A percentile compares a stretch with the other conserved stretches of the same genome.
Conservation (phyloP, 2,113 vertebrate species). For the Calidris pugnax region DNA sequence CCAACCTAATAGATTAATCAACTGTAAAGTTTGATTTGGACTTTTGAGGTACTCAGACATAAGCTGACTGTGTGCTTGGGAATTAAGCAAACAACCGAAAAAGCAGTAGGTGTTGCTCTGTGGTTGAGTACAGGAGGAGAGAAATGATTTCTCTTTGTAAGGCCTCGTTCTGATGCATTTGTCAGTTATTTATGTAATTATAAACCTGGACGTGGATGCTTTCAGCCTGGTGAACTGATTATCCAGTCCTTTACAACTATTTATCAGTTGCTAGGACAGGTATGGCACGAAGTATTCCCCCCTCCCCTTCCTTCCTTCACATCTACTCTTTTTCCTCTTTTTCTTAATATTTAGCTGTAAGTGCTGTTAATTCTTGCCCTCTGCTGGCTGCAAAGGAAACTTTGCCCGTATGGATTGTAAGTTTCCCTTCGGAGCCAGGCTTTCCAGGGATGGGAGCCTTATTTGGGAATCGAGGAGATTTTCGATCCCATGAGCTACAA, state of each 20-base stretch:
- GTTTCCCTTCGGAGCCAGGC: fast-evolving
- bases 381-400: not conserved
- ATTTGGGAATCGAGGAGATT: not conserved
- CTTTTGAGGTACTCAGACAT: not conserved
- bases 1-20: not conserved
- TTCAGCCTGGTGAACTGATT: not conserved
- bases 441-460: not conserved
- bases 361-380: not conserved
- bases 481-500: not conserved
- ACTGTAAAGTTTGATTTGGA: not conserved
- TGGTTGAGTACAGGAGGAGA: not conserved
- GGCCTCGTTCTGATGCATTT: not conserved
- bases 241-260: not conserved
- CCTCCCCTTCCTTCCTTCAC: not conserved
- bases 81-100: not conserved
- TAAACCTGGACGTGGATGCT: fast-evolving
- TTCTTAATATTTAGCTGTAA: not conserved
- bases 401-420: fast-evolving
- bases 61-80: not conserved
- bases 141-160: not conserved
- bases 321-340: not conserved
- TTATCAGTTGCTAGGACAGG: not conserved
- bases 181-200: not conserved
- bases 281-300: fast-evolving
- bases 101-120: not conserved